A percentile compares a stretch with the other conserved stretches of the same genome.
Conservation (phyloP, 2,888 invertebrate species). For the Metalampra italica region DNA sequence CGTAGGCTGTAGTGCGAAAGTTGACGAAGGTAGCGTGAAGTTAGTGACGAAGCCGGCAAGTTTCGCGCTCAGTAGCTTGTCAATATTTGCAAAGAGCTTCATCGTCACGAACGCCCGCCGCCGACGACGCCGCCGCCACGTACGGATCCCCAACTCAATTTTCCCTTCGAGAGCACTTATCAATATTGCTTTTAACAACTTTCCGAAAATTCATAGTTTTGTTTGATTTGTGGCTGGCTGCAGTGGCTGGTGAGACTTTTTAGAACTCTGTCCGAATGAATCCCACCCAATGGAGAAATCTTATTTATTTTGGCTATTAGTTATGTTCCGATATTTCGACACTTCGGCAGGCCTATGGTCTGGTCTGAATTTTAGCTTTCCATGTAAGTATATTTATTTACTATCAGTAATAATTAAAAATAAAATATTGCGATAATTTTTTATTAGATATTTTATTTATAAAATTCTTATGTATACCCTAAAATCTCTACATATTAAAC, state of each 20-base stretch:
- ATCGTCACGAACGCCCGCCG: too few relatives aligned
- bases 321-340: too few relatives aligned
- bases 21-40: conserved; percentile 4
- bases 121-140: background rate
- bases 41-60: conserved; percentile 13
- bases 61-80: conserved; percentile 34
- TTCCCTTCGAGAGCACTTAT: conserved; percentile 41
- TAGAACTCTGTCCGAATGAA: too few relatives aligned
- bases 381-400: too few relatives aligned
- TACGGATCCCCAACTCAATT: conserved; percentile 43
- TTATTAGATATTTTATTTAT: background rate
- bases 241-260: too few relatives aligned
- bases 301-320: too few relatives aligned
- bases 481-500: conserved; percentile 19
- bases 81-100: conserved; percentile 52
- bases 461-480: background rate
- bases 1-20: background rate
- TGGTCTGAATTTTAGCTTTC: too few relatives aligned
- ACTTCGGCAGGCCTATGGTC: too few relatives aligned
- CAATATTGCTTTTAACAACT: conserved; percentile 41
- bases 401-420: background rate
- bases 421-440: background rate
- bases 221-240: background rate
- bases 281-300: too few relatives aligned
- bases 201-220: conserved; percentile 7